Base-by-base conservation (phyloP, 92 coral and sea anemone species). In the Pocillopora grandis region DNA sequence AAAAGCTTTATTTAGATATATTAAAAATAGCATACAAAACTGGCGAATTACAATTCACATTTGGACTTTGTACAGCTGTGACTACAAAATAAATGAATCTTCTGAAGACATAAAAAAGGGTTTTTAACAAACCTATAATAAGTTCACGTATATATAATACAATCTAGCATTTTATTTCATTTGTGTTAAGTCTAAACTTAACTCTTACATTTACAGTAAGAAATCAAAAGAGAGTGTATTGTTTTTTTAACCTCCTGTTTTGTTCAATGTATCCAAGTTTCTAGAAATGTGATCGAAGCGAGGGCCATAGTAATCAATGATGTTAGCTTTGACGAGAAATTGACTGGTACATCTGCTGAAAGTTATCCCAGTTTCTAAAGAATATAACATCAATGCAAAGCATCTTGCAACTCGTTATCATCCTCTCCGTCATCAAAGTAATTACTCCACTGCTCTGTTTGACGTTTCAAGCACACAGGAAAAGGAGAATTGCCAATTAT, bases 281-380 rank as follows among this genome's bases (percentile, higher is more conserved):
- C 81, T 87, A 33, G 80, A 66, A 67, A 97, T 87, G 80, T 91
- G 94, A 10, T 82, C 87, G 58, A 97, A 80, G 76, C 95, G 84
- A 14, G 99, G 92, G 37, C 99, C 99, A 88, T 97, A 97, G 75
- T 90, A 97, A 83, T 95, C 99, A 68, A 97, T 85, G 62, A 97
- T 92, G 18, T 27, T 59, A 59, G 1, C 62, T 16, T 59, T 16
- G 18, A 42, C 0, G 49, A 42, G 7, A 42, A 42, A 42, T 42
- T 59, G 62, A 59, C 14, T 27, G 0, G 14, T 59, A 59, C 18
- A 16, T 59, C 49, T 42, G 49, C 49, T 42, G 49, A 42, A 42
- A 0, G 49, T 63, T 62, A 62, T 62, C 66, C 9, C 8, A 17
- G 27, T 62, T 19, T 62, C 66, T 17, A 21, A 62, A 12, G 66